phyloP scores from a whole-genome alignment of 2,888 invertebrate species.

The Lepidocyrtoides sp. region DNA sequence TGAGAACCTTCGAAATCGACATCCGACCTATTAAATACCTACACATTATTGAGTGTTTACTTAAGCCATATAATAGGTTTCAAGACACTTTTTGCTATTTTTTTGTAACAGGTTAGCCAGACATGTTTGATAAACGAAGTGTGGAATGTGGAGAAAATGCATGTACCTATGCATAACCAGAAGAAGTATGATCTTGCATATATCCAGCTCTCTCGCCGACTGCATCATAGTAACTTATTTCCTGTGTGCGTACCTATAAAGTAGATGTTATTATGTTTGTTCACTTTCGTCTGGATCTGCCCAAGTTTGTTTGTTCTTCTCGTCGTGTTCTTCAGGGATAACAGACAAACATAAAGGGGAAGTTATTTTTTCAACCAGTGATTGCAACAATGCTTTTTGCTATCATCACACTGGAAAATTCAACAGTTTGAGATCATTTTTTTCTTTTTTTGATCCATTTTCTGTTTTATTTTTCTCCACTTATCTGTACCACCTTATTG shows the following conservation, averaged over 20 bases:
- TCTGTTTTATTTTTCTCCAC: neutral
- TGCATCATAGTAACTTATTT: too few relatives aligned
- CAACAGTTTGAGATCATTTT: conserved; percentile 55
- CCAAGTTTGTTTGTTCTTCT: conserved; percentile 66
- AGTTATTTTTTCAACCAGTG: conserved; percentile 46
- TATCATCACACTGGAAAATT: conserved; percentile 44
- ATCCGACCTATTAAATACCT: conserved; percentile 17
- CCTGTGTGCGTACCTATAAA: neutral
- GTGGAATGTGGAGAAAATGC: neutral
- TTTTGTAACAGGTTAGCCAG: neutral
- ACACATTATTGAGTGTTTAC: conserved; percentile 25
- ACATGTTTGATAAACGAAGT: neutral
- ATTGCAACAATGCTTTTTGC: conserved; percentile 21
- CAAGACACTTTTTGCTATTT: conserved; percentile 7
- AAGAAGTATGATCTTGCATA: too few relatives aligned
- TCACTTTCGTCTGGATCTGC: too few relatives aligned
- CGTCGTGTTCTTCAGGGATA: conserved; percentile 43
- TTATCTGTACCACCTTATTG: neutral
- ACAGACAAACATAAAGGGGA: conserved; percentile 63
- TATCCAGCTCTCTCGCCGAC: neutral
- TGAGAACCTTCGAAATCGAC: conserved; percentile 31
- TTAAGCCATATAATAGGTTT: neutral
- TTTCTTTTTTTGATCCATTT: conserved; percentile 7
- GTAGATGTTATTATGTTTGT: neutral
- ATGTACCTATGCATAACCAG: neutral